Percentiles rank a stretch among this genome's conserved stretches.
phyloP scores from a whole-genome alignment of 2,797 vertebrate genomes.

The Tadarida brasiliensis region DNA sequence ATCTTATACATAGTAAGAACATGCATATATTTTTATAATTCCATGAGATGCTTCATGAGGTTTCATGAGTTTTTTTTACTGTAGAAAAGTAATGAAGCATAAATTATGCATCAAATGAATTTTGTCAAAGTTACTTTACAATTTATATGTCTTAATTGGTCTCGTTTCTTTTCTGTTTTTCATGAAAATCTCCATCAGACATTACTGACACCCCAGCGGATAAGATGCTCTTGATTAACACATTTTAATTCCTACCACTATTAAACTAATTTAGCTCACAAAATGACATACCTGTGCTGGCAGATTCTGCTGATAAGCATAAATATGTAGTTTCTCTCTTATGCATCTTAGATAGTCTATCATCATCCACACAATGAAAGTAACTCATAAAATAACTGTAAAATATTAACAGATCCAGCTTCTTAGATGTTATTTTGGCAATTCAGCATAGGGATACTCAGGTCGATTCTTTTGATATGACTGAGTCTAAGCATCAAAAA shows the following conservation, averaged over 20 bases:
- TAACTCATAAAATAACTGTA: slow-evolving; percentile 51
- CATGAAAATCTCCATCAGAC: slow-evolving; percentile 68
- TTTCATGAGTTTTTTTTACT: slow-evolving; percentile 57
- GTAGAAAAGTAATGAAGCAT: slow-evolving; percentile 50
- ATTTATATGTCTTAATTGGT: slow-evolving; percentile 63
- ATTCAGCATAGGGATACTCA: slow-evolving; percentile 33
- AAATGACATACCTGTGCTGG: slow-evolving; percentile 68
- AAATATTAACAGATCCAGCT: slow-evolving; percentile 51
- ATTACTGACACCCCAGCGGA: slow-evolving; percentile 58
- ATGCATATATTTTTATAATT: slow-evolving; percentile 64
- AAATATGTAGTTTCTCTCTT: slow-evolving; percentile 61
- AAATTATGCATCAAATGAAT: slow-evolving; percentile 74
- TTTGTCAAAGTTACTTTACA: slow-evolving; percentile 55
- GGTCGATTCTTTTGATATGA: slow-evolving; percentile 36
- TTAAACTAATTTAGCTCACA: slow-evolving; percentile 81
- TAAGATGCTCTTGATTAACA: slow-evolving; percentile 78
- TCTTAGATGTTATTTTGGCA: slow-evolving; percentile 51
- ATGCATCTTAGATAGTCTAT: slow-evolving; percentile 46
- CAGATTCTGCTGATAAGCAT: slow-evolving; percentile 72
- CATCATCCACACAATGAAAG: slow-evolving; percentile 72
- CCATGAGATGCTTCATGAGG: slow-evolving; percentile 49
- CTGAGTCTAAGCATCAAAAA: slow-evolving; percentile 49
- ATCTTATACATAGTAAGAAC: slow-evolving; percentile 25
- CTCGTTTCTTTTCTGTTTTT: slow-evolving; percentile 69
- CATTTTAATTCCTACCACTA: slow-evolving; percentile 81